Evolutionary conservation across 1,140 invertebrate species (phyloP), one percentile per base, ranked within the genome.

Genomic region (Galleria mellonella): DNA sequence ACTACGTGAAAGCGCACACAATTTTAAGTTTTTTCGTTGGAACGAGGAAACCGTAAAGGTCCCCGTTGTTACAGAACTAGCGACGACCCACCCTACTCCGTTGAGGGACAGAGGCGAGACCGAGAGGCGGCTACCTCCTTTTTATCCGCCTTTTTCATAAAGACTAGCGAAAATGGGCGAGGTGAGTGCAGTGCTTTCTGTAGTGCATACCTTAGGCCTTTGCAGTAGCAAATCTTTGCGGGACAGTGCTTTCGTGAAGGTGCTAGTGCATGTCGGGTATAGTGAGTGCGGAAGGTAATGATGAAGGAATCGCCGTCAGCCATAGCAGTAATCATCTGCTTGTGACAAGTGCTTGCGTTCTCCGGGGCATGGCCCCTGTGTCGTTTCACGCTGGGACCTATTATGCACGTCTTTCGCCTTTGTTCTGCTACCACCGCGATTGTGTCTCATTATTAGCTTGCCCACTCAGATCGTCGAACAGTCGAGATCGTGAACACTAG

Each of bases 151-250:
- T 82, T 79, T 73, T 63, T 59, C 42, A 76, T 83, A 84, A 62
- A 85, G 73, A 82, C 76, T 83, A 76, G 67, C 66, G 73, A 83
- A 79, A 83, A 85, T 85, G 82, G 82, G 82, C 77, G 78, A 85
- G 82, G 82, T 85, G 82, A 85, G 82, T 85, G 72, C 66, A 62
- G 71, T 77, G 75, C 74, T 79, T 77, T 58, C 63, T 68, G 75
- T 79, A 83, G 76, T 84, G 73, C 63, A 75, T 82, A 65, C 2
- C 62, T 47, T 55, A 67, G 54, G 65, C 61, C 47, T 69, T 70
- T 72, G 42, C 48, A 67, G 51, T 68, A 72, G 62, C 51, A 51
- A 68, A 47, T 40, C 48, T 51, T 35, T 57, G 12, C 50, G 47
- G 58, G 61, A 46, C 51, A 69, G 69, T 79, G 72, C 62, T 69